Percentiles rank a stretch among this genome's conserved stretches.
Evolutionary conservation across 2,113 vertebrate species (phyloP).

Genomic region (Tachycineta bicolor): DNA sequence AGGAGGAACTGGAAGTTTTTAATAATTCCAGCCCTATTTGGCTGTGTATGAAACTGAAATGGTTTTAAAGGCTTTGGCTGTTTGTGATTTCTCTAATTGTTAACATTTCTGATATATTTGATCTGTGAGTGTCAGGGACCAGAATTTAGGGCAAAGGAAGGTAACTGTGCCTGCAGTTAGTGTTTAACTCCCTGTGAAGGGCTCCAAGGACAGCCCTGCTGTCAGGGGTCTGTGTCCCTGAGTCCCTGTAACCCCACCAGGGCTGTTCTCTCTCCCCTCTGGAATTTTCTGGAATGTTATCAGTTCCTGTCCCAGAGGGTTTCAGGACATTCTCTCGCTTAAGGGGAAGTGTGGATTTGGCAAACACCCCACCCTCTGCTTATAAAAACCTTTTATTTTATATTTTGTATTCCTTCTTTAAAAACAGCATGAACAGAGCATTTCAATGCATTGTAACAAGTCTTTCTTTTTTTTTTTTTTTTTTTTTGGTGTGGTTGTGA

Average conservation of each 20-base stretch:
- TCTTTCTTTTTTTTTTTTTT: not conserved
- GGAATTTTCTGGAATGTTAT: not conserved
- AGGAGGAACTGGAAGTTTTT: not conserved
- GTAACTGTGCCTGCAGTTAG: not conserved
- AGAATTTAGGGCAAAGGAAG: not conserved
- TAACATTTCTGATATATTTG: not conserved
- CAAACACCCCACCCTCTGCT: not conserved
- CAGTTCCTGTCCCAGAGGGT: not conserved
- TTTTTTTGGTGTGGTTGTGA: not conserved
- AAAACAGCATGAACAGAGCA: not conserved
- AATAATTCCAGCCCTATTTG: not conserved
- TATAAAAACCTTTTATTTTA: not conserved
- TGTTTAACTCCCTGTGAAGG: fast-evolving
- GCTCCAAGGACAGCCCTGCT: fast-evolving
- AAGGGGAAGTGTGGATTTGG: not conserved
- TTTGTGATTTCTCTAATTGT: not conserved
- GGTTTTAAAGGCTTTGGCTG: not conserved
- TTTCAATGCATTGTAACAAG: not conserved
- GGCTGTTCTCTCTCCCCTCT: not conserved
- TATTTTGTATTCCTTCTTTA: not conserved
- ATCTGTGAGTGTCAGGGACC: not conserved
- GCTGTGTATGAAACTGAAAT: not conserved
- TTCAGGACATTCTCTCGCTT: not conserved
- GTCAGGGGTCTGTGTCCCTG: not conserved
- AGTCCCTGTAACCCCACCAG: not conserved